A percentile compares a stretch with the other conserved stretches of the same genome.
These are phyloP conservation scores for Octopus bimaculoides DNA, from an alignment of 1,140 invertebrate species.

Conservation along the genomic window DNA sequence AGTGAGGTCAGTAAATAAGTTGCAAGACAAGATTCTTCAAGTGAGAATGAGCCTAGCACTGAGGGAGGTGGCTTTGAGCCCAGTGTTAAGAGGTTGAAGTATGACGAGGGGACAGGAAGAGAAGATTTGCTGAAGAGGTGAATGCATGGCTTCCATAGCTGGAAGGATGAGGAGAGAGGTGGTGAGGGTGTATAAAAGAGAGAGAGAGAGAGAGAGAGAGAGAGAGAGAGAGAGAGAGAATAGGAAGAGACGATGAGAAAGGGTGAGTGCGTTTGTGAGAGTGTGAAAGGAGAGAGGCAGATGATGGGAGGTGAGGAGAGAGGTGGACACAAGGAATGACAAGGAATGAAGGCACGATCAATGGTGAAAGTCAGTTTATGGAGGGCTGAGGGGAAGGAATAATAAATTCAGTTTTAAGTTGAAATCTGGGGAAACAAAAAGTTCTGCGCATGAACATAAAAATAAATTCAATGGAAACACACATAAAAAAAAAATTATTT, in stretches of 20 bases:
- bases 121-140: background rate
- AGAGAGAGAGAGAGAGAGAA: background rate
- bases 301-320: background rate
- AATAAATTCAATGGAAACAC: too few relatives aligned
- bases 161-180: background rate
- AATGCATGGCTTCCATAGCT: too few relatives aligned
- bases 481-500: too few relatives aligned
- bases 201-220: background rate
- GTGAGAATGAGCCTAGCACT: too few relatives aligned
- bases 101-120: background rate
- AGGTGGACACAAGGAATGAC: background rate
- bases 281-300: background rate
- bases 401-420: background rate
- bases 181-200: background rate
- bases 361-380: too few relatives aligned
- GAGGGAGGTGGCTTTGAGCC: too few relatives aligned
- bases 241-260: background rate
- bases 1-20: too few relatives aligned
- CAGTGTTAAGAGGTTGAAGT: background rate
- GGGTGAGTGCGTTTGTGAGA: too few relatives aligned
- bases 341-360: background rate
- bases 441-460: too few relatives aligned
- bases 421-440: too few relatives aligned
- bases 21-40: too few relatives aligned
- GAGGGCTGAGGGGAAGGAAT: background rate